Base-by-base conservation (phyloP, 2,888 invertebrate species). In the Idaea straminata region DNA sequence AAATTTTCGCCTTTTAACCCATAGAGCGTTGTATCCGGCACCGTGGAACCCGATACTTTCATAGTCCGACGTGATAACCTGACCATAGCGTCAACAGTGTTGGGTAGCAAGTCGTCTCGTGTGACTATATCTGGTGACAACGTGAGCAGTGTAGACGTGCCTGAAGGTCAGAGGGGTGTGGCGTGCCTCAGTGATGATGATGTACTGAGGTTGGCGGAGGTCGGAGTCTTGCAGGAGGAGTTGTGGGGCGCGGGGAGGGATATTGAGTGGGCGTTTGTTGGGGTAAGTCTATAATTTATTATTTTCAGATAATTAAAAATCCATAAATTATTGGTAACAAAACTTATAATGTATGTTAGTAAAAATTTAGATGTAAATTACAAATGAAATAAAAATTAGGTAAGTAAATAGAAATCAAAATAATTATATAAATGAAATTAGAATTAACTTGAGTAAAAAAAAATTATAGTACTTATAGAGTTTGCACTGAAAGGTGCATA, bases 11-110 rank as follows among this genome's bases (percentile, higher is more conserved):
- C 3, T 25, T 65, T 67, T 25, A 67, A 68, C 65, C 80, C 85
- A 63, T 83, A 97, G 96, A 95, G 95, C 68, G 96, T 98, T 5
- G 97, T 97, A 0, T 96, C 97, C 0, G 97, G 96, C 0, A 85
- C 93, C 61, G 94, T 95, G 1, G 97, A 97, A 75, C 97, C 97
- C 0, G 97, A 97, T 79, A 95, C 95, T 0, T 92, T 96, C 66
- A 89, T 93, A 15, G 80, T 97, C 4, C 83, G 87, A 7, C 92
- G 95, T 62, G 88, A 89, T 16, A 74, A 83, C 3, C 78, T 96
- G 3, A 78, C 74, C 0, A 85, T 96, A 61, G 75, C 83, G 13
- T 83, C 86, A 57, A 86, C 87, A 7, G 80, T 81, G n/a, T 73
- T 94, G 7, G 95, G 95, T 0, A 85, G 87, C 0, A 95, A 96